A percentile compares a stretch with the other conserved stretches of the same genome.
Conservation (phyloP, 2,797 vertebrate species). For the Synanceia verrucosa region DNA sequence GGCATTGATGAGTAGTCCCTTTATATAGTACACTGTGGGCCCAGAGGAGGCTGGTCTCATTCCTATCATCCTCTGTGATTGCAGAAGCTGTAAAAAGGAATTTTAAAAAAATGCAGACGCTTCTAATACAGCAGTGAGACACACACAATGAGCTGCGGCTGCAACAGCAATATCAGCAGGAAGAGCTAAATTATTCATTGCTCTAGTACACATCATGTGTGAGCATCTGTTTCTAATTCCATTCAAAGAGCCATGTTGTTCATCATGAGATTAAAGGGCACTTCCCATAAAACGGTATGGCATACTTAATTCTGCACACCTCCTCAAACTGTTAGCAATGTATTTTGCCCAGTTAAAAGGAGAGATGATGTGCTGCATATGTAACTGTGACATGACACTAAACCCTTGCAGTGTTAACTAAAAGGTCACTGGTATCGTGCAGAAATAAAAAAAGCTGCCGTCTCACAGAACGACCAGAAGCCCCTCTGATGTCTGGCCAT, state of each 20-base stretch:
- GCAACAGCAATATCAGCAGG: slow-evolving; percentile 40
- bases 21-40: slow-evolving; percentile 3
- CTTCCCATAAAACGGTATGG: slow-evolving; percentile 45
- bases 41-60: slow-evolving; percentile 18
- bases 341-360: slow-evolving; percentile 19
- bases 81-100: slow-evolving; percentile 41
- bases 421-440: slow-evolving; percentile 16
- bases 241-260: slow-evolving; percentile 63
- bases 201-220: slow-evolving; percentile 40
- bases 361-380: neutral
- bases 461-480: neutral
- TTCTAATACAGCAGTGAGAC: slow-evolving; percentile 31
- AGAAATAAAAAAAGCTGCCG: neutral
- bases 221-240: slow-evolving; percentile 68
- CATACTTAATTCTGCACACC: slow-evolving; percentile 45
- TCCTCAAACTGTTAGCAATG: slow-evolving; percentile 26
- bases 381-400: slow-evolving; percentile 4
- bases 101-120: slow-evolving; percentile 51
- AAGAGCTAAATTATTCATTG: slow-evolving; percentile 53
- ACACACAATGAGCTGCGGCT: slow-evolving; percentile 17
- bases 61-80: slow-evolving; percentile 41
- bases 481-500: neutral
- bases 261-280: slow-evolving; percentile 57
- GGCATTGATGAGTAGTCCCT: slow-evolving; percentile 10
- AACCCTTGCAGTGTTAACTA: neutral